phyloP scores from a whole-genome alignment of 2,888 invertebrate species.

The Ichneumon xanthorius region DNA sequence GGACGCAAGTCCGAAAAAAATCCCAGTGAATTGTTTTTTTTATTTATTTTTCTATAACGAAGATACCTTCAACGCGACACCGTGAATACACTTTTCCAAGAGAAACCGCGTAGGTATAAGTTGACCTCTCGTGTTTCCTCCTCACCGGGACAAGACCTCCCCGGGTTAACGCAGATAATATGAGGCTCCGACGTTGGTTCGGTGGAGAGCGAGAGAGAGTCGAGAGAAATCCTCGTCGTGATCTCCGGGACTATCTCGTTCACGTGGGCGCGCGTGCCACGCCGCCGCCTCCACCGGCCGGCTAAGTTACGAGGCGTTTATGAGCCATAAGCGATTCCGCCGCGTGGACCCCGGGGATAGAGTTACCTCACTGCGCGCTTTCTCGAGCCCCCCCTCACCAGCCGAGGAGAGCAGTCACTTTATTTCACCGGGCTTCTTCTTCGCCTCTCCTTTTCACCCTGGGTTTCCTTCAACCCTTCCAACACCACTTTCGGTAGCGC shows the following conservation, averaged over 20 bases:
- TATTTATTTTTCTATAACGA: neutral
- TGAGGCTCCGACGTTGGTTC: conserved; percentile 37
- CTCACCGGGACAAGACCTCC: conserved; percentile 46
- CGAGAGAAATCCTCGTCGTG: conserved; percentile 60
- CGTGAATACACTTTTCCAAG: conserved; percentile 30
- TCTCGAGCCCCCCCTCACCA: conserved; percentile 56
- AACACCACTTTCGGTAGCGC: neutral
- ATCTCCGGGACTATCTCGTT: conserved; percentile 67
- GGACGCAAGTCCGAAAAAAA: conserved; percentile 8
- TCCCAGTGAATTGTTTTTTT: neutral
- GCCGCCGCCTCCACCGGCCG: conserved; percentile 70
- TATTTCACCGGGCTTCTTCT: conserved; percentile 53
- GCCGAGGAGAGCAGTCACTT: conserved; percentile 66
- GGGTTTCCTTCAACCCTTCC: conserved; percentile 31
- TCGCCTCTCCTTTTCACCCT: conserved; percentile 22
- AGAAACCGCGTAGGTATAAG: conserved; percentile 8
- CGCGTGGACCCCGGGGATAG: conserved; percentile 78
- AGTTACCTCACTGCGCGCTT: conserved; percentile 78
- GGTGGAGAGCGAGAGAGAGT: conserved; percentile 22
- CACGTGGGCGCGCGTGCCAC: conserved; percentile 68
- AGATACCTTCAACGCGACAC: conserved; percentile 8
- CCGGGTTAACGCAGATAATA: conserved; percentile 48
- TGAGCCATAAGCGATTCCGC: conserved; percentile 84
- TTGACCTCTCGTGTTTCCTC: conserved; percentile 35
- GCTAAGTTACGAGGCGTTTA: conserved; percentile 84